Evolutionary conservation across 2,888 invertebrate genomes (phyloP).

Genomic region (Copidosoma aretas): DNA sequence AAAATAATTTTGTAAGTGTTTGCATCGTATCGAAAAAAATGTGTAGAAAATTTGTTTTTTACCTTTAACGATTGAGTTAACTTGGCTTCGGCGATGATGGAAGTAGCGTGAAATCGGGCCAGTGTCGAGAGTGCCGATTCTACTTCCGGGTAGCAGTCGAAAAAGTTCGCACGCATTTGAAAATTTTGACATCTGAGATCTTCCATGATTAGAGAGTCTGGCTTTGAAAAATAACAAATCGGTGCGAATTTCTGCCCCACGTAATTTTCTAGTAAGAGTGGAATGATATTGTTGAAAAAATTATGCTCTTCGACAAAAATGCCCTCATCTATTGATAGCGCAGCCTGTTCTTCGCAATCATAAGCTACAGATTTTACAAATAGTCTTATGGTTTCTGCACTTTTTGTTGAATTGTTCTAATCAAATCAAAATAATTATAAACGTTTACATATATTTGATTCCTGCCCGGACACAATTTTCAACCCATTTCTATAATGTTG

Average conservation of each 20-base stretch:
- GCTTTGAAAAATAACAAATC: conserved; percentile 12
- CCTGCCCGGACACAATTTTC: too few relatives aligned
- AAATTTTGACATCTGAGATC: conserved; percentile 21
- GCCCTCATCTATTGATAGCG: not conserved
- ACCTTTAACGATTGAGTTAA: too few relatives aligned
- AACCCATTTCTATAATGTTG: too few relatives aligned
- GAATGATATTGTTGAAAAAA: not conserved
- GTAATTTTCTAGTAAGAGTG: not conserved
- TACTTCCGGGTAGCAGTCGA: not conserved
- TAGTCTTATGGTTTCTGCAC: not conserved
- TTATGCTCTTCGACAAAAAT: not conserved
- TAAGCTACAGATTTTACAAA: not conserved
- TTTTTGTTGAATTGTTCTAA: too few relatives aligned
- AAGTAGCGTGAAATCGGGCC: conserved; percentile 33
- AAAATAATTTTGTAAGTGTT: too few relatives aligned
- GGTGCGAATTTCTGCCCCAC: not conserved
- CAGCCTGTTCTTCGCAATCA: too few relatives aligned
- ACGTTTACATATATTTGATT: too few relatives aligned
- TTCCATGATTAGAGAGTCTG: conserved; percentile 13
- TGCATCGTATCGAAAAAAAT: too few relatives aligned
- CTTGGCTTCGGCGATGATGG: not conserved
- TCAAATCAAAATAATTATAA: too few relatives aligned
- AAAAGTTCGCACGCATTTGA: not conserved
- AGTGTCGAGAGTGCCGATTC: conserved; percentile 6
- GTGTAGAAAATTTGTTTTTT: too few relatives aligned